Conservation (phyloP, 2,113 vertebrate genomes). For the Salvator merianae region DNA sequence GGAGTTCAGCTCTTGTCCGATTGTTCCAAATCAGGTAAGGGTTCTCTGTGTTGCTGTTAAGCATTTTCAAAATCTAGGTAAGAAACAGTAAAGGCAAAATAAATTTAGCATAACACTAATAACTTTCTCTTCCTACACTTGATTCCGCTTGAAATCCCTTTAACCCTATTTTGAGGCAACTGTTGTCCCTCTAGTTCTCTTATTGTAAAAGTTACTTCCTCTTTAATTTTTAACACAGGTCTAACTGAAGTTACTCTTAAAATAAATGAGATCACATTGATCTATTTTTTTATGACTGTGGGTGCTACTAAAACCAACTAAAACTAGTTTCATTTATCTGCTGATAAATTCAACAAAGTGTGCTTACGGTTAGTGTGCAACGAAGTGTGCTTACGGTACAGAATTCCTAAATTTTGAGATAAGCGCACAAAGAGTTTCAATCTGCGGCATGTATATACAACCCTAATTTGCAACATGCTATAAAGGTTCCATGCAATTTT, state of each 20-base stretch:
- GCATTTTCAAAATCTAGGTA: conserved; percentile 91
- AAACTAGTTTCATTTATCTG: too few relatives aligned
- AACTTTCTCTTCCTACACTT: neutral
- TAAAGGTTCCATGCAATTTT: neutral
- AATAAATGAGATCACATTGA: neutral
- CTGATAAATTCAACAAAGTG: too few relatives aligned
- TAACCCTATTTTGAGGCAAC: neutral
- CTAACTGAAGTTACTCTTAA: neutral
- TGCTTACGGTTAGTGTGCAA: too few relatives aligned
- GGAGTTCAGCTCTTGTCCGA: conserved; percentile 90
- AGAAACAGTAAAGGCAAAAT: conserved; percentile 20
- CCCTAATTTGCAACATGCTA: neutral
- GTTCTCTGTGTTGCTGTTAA: conserved; percentile 96
- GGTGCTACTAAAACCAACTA: neutral
- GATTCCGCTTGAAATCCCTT: too few relatives aligned
- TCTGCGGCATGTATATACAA: neutral
- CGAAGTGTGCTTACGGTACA: too few relatives aligned
- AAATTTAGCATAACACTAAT: neutral
- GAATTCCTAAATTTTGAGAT: neutral
- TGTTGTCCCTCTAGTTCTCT: neutral
- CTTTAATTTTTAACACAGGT: neutral
- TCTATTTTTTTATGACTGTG: neutral
- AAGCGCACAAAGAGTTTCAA: neutral
- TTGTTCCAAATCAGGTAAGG: conserved; percentile 99
- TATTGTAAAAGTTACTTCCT: neutral